Evolutionary conservation across 1,140 invertebrate species (phyloP).

Genomic region (Drosophila baimaii): DNA sequence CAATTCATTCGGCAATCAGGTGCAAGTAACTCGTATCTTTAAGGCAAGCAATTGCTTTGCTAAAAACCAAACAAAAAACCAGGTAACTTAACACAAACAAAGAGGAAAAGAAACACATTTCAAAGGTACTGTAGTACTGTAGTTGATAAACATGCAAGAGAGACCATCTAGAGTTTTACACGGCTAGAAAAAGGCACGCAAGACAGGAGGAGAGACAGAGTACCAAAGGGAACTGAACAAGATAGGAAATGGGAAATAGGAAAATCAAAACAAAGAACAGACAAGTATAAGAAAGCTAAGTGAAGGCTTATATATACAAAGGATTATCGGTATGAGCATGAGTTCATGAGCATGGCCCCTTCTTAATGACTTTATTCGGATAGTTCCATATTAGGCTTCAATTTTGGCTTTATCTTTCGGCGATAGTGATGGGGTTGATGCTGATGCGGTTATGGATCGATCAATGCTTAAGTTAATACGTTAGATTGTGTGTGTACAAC

Average conservation of each 20-base stretch:
- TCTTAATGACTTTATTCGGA: background rate
- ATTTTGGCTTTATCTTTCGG: background rate
- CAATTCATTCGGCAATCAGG: slow-evolving; percentile 75
- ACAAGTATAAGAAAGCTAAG: slow-evolving; percentile 35
- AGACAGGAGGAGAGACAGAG: slow-evolving; percentile 62
- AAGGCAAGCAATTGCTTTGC: slow-evolving; percentile 58
- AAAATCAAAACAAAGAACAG: slow-evolving; percentile 14
- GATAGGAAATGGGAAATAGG: background rate
- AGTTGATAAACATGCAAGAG: slow-evolving; percentile 70
- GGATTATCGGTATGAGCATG: slow-evolving; percentile 4
- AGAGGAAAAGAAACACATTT: slow-evolving; percentile 10
- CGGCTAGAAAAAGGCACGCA: slow-evolving; percentile 74
- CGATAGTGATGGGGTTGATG: slow-evolving; percentile 7
- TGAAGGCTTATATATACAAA: slow-evolving; percentile 40
- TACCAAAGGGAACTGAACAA: slow-evolving; percentile 17
- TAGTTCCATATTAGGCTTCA: background rate
- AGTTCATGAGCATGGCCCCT: slow-evolving; percentile 8
- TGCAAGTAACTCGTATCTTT: slow-evolving; percentile 68
- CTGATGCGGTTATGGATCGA: background rate
- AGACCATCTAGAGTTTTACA: slow-evolving; percentile 73
- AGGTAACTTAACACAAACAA: background rate
- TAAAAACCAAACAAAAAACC: slow-evolving; percentile 19
- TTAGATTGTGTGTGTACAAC: slow-evolving; percentile 71
- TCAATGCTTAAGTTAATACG: slow-evolving; percentile 17
- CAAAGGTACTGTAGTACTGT: slow-evolving; percentile 37